Percentiles rank a stretch among this genome's conserved stretches.
Conservation (phyloP, 2,888 invertebrate species). For the Tyria jacobaeae region DNA sequence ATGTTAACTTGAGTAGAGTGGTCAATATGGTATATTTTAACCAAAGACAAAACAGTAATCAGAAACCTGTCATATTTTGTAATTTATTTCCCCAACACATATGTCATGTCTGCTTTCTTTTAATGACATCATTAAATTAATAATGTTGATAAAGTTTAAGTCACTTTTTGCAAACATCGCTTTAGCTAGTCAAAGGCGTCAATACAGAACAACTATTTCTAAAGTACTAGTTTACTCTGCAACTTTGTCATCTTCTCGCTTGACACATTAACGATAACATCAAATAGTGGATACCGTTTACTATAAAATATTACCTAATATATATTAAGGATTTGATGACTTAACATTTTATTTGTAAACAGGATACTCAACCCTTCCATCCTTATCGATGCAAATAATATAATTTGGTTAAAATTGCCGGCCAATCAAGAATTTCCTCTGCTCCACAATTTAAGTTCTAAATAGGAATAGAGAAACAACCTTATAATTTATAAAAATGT, state of each 20-base stretch:
- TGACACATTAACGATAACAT: conserved; percentile 11
- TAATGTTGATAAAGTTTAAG: neutral
- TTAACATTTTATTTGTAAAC: neutral
- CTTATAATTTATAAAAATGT: conserved; percentile 39
- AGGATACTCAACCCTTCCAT: neutral
- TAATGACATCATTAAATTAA: neutral
- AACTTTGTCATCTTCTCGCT: conserved; percentile 7
- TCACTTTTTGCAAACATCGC: neutral
- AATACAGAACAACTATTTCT: neutral
- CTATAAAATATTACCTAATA: neutral
- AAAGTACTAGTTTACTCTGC: neutral
- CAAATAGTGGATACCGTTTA: neutral
- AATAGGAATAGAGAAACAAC: conserved; percentile 33
- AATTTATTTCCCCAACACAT: neutral
- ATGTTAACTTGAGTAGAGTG: neutral
- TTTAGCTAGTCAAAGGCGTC: neutral
- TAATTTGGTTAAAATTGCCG: conserved; percentile 34
- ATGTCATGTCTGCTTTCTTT: neutral
- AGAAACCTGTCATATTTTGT: neutral
- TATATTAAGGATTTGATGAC: conserved; percentile 3
- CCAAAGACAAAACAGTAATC: neutral
- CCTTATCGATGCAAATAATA: conserved; percentile 17
- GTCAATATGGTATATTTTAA: neutral
- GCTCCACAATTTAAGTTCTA: conserved; percentile 20
- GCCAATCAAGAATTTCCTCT: conserved; percentile 19